Percentiles rank a stretch among this genome's conserved stretches.
phyloP scores from a whole-genome alignment of 92 coral and sea anemone genomes.

The Diadumene lineata region DNA sequence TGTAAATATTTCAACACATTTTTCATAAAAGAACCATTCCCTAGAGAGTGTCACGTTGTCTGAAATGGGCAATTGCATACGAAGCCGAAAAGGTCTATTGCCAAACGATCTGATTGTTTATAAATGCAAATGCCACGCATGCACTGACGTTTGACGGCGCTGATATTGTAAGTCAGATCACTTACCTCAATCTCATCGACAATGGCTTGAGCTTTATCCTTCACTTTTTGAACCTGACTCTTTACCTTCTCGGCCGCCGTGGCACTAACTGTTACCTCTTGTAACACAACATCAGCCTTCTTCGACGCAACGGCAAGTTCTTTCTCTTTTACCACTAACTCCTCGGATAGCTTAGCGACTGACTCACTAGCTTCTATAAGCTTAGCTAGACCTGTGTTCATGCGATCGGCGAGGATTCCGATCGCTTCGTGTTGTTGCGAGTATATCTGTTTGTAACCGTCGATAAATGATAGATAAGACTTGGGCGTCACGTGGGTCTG shows the following conservation, averaged over 20 bases:
- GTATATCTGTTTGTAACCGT: conserved; percentile 94
- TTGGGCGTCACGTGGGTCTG: conserved; percentile 99
- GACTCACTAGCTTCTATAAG: conserved; percentile 97
- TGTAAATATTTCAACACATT: no score
- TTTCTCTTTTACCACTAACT: conserved; percentile 92
- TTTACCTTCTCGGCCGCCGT: conserved; percentile 97
- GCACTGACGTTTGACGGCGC: no score
- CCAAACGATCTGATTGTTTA: no score
- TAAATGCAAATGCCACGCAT: no score
- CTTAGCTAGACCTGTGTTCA: conserved; percentile 96
- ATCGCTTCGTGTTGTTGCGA: conserved; percentile 80
- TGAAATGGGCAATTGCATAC: no score
- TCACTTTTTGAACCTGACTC: conserved; percentile 98
- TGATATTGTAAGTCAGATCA: background rate
- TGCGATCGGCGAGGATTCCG: conserved; percentile 80
- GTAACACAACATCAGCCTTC: conserved; percentile 95
- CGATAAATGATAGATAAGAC: conserved; percentile 89
- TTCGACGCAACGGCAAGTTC: conserved; percentile 97
- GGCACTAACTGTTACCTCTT: conserved; percentile 97
- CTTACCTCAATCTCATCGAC: conserved; percentile 99
- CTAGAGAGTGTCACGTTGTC: no score
- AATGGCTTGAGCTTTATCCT: conserved; percentile 99
- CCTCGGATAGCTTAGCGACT: conserved; percentile 95
- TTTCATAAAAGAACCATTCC: no score
- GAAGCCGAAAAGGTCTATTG: no score